These are phyloP conservation scores for Drosophila helvetica DNA, from an alignment of 2,888 invertebrate genomes.

Conservation along the genomic window DNA sequence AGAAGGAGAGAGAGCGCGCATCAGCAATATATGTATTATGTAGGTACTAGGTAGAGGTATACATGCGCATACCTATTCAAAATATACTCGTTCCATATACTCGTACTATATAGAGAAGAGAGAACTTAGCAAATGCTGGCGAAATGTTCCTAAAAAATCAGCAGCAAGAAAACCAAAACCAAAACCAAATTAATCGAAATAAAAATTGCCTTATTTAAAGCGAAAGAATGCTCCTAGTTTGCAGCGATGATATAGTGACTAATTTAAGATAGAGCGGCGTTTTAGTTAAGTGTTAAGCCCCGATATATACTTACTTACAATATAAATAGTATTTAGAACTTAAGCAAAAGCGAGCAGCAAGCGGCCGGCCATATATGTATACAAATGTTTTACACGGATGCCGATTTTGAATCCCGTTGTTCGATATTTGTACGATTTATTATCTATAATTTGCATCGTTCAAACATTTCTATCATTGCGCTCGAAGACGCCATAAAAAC, in stretches of 20 bases:
- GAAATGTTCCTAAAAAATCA: slow-evolving; percentile 69
- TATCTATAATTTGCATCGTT: slow-evolving; percentile 52
- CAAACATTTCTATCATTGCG: slow-evolving; percentile 80
- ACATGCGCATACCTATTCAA: slow-evolving; percentile 31
- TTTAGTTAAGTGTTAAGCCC: slow-evolving; percentile 42
- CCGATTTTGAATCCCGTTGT: slow-evolving; percentile 11
- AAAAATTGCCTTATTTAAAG: slow-evolving; percentile 74
- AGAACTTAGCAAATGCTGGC: slow-evolving; percentile 60
- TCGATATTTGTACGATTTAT: slow-evolving; percentile 21
- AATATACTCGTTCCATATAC: slow-evolving; percentile 54
- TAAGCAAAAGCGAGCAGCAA: slow-evolving; percentile 40
- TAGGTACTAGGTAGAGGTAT: slow-evolving; percentile 32
- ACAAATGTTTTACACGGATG: slow-evolving; percentile 11
- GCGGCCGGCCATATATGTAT: slow-evolving; percentile 12
- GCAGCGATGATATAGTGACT: slow-evolving; percentile 54
- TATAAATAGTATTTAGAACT: neutral
- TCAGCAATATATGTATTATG: slow-evolving; percentile 51
- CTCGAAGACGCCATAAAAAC: slow-evolving; percentile 35
- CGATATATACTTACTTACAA: slow-evolving; percentile 7
- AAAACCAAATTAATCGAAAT: slow-evolving; percentile 13
- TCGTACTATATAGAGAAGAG: slow-evolving; percentile 31
- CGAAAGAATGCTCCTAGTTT: slow-evolving; percentile 69
- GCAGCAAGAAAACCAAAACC: slow-evolving; percentile 17
- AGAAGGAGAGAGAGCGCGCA: slow-evolving; percentile 30
- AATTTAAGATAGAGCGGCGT: slow-evolving; percentile 36